Evolutionary conservation across 2,888 invertebrate species (phyloP), one percentile per base, ranked within the genome.

Genomic region (Oscheius sp.): DNA sequence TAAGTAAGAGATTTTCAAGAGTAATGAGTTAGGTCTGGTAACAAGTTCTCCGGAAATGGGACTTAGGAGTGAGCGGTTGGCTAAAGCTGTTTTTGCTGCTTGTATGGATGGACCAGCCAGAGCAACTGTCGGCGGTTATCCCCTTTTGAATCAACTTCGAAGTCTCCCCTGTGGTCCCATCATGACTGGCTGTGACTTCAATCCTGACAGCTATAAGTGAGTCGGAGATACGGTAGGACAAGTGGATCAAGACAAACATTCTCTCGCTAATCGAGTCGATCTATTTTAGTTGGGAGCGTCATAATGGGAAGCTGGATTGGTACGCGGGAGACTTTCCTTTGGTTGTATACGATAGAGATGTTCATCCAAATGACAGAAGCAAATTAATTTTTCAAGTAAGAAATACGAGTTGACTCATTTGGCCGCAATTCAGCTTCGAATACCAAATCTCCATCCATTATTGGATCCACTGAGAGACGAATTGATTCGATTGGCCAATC

Each of bases 91-190:
- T 3, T 77, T 72, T 33, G 25, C 70, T 1, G 31, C 73, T 12
- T 77, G 77, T 31, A 75, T 78, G 78, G 73, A 75, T 58, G 78
- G 71, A 12, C 69, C 72, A 2, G 50, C 58, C 31, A 53, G 76
- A 34, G 63, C 75, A 1, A 67, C 42, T 12, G 65, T 71, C n/a
- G 78, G 79, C 2, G 71, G 72, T 5, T 42, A 65, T 20, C 74
- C 79, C n/a, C 66, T 81, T 15, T 52, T 75, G 8, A 52, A 69
- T 12, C 73, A 79, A 23, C 55, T 79, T 17, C 61, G 78, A n/a
- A 76, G 76, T 66, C 72, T 79, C 20, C 79, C 81, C 25, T 81
- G 81, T 33, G 81, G 79, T 3, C 81, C 81, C 1, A 64, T 81
- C 6, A 69, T 81, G 33, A 64, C 72, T 3, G 79, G 75, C 20